A percentile compares a stretch with the other conserved stretches of the same genome.
Conservation (phyloP, 1,140 invertebrate genomes). For the Drosophila auraria region DNA sequence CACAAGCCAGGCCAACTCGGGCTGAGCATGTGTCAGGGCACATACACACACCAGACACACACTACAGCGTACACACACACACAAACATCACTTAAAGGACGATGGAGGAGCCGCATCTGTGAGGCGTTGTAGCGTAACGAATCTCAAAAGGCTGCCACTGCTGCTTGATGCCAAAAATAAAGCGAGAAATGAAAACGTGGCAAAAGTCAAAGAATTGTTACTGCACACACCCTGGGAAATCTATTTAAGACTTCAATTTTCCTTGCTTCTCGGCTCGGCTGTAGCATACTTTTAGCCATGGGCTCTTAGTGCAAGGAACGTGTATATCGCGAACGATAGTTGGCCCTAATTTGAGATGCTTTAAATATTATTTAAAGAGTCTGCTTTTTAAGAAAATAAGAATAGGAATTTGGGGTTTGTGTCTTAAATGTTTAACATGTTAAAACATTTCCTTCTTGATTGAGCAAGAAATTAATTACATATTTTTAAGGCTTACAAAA, state of each 20-base stretch:
- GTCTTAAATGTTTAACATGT: too few relatives aligned
- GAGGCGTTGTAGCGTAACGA: conserved; percentile 62
- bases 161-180: conserved; percentile 75
- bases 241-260: conserved; percentile 52
- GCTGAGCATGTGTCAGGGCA: conserved; percentile 42
- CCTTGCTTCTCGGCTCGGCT: not conserved
- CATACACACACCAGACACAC: conserved; percentile 26
- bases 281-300: conserved; percentile 13
- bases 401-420: too few relatives aligned
- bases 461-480: too few relatives aligned
- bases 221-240: conserved; percentile 53
- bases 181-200: conserved; percentile 60
- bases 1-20: conserved; percentile 48
- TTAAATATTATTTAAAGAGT: too few relatives aligned
- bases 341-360: not conserved
- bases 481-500: not conserved
- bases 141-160: conserved; percentile 62
- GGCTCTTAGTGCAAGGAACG: not conserved
- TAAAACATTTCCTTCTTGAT: too few relatives aligned
- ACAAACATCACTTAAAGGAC: conserved; percentile 27
- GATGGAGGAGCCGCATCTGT: conserved; percentile 42
- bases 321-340: not conserved
- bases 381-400: too few relatives aligned
- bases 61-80: conserved; percentile 8
- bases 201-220: conserved; percentile 53